Evolutionary conservation across 2,113 vertebrate species (phyloP), one percentile per base, ranked within the genome.

Genomic region (Sebastes fasciatus): DNA sequence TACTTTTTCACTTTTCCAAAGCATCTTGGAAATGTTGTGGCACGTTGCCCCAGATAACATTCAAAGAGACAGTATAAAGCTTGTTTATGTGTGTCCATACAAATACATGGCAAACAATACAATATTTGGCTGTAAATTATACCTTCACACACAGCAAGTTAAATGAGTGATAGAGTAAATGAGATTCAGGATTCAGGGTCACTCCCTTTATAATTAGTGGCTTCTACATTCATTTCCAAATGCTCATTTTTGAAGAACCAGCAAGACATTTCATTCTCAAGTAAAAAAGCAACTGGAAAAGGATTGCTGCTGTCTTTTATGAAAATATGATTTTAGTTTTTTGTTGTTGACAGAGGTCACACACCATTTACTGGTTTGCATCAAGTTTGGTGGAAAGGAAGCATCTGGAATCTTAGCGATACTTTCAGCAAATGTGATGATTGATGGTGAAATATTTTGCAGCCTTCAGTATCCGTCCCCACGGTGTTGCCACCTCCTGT

Each of bases 31-130:
- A 81, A 83, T 46, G 21, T 72, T 80, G 68, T 65, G 77, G 77
- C 79, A 74, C 43, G 74, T 69, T 86, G 88, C 58, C 86, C 86
- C 77, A 85, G 77, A 90, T 83, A 79, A 52, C 19, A 73, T 72
- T 65, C 21, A 21, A 75, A 64, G 51, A 68, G 64, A 75, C 65
- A 62, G 17, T 62, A 16, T 45, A 43, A 64, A 5, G 40, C 11
- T 40, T 43, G 60, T 74, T 42, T 23, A 60, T 64, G 21, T 48
- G 64, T 75, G 67, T 79, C 11, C 26, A 51, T 65, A 64, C 8
- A 12, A 40, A 45, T n/a, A 71, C 17, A 70, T 16, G 43, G 17
- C 48, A 72, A 43, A 71, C 16, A 19, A 4, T 7, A 43, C 11
- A 63, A 17, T 61, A 23, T 71, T 11, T 79, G n/a, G 23, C 65